These are phyloP conservation scores for Ferrisia virgata DNA, from an alignment of 2,888 invertebrate species.

Conservation along the genomic window DNA sequence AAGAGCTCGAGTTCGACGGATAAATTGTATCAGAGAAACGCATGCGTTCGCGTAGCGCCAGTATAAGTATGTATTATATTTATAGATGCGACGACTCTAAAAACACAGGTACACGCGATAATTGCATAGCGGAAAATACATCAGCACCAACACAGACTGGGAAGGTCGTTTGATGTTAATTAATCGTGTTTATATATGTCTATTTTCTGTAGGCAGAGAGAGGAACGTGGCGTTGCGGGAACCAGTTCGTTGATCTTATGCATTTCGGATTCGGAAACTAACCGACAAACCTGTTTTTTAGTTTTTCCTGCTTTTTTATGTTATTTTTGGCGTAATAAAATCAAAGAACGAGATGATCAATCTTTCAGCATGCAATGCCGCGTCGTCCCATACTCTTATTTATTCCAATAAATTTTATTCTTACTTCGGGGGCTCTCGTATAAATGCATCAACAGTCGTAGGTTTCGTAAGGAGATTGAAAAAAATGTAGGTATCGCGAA, in stretches of 20 bases:
- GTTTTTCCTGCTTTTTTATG: neutral
- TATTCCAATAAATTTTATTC: slow-evolving; percentile 14
- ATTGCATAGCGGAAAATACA: slow-evolving; percentile 26
- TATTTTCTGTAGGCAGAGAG: neutral
- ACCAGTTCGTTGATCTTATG: slow-evolving; percentile 28
- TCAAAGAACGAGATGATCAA: slow-evolving; percentile 31
- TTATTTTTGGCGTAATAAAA: slow-evolving; percentile 27
- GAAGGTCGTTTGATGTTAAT: slow-evolving; percentile 30
- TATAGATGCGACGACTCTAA: neutral
- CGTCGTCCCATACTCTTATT: neutral
- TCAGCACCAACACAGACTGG: neutral
- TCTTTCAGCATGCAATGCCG: slow-evolving; percentile 5
- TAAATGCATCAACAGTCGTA: neutral
- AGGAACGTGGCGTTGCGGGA: neutral
- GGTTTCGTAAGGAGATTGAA: slow-evolving; percentile 1
- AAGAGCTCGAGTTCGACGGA: neutral
- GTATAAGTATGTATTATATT: too few species aligned
- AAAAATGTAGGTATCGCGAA: neutral
- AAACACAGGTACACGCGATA: neutral
- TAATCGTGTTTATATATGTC: slow-evolving; percentile 27
- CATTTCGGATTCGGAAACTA: slow-evolving; percentile 16
- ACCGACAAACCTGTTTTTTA: slow-evolving; percentile 3
- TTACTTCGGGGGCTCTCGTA: neutral
- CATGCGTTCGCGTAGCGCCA: neutral
- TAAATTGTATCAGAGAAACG: neutral